Evolutionary conservation across 2,113 vertebrate species (phyloP), one percentile per base, ranked within the genome.

Genomic region (Ciconia maguari): DNA sequence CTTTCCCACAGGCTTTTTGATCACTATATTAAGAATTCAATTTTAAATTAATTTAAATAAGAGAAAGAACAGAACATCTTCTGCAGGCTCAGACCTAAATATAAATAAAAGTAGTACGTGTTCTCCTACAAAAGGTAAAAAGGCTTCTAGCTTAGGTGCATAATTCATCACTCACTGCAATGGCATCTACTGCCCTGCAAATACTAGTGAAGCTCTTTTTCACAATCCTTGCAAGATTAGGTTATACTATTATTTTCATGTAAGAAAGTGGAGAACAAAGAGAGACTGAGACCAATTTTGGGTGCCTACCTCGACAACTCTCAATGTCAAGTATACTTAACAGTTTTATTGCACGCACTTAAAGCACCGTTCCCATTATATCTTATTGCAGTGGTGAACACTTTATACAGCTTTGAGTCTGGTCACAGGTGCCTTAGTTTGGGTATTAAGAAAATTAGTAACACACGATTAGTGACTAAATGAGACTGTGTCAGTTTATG

Each of bases 41-140:
- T 81, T 89, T 78, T 83, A 90, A 5, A 75, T 62, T 90, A 71
- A 94, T 93, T 96, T 87, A 91, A 87, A 42, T 27, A 85, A 64
- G 22, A 89, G 48, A 66, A 77, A 55, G 76, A 72, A 26, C 27
- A 83, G 22, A 60, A 84, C 58, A 41, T 66, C n/a, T 94, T 93
- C 88, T 91, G 44, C 64, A 85, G 66, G 34, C 30, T 78, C n/a
- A n/a, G 70, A 41, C 26, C 38, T 68, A 79, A 93, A 64, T 69
- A 91, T 34, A 85, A 72, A 81, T 65, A 94, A 91, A 95, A 93
- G 34, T 20, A 85, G 44, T 65, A 71, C 4, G 4, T 32, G 21
- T 69, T 83, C 62, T 65, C 30, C 57, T 55, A 85, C 36, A 65
- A 91, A 89, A 83, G 34, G 80, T 65, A 85, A 95, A 93, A 51